phyloP scores from a whole-genome alignment of 64 coral and sea anemone genomes.

The Dendrophyllia cribrosa region DNA sequence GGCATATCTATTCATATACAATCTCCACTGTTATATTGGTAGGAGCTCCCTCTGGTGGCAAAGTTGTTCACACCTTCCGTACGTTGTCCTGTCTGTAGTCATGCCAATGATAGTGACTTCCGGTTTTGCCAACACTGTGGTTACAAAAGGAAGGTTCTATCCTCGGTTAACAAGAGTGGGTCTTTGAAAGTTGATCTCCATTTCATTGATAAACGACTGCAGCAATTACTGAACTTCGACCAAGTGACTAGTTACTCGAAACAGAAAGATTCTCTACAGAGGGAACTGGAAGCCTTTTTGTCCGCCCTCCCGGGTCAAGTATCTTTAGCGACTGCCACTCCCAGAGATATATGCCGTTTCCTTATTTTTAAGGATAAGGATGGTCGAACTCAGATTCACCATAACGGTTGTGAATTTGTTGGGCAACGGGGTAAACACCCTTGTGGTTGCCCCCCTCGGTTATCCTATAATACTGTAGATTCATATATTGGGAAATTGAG shows the following conservation, averaged over 20 bases:
- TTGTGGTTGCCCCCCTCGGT: constrained; percentile 41
- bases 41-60: no score
- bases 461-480: background rate
- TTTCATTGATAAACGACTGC: no score
- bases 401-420: constrained; percentile 13
- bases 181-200: no score
- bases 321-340: background rate
- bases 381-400: constrained; percentile 22
- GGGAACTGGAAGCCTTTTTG: background rate
- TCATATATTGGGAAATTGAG: constrained; percentile 48
- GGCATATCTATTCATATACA: no score
- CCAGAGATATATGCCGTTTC: constrained; percentile 17
- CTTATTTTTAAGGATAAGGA: background rate
- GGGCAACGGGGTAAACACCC: constrained; percentile 48
- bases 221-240: background rate
- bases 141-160: no score
- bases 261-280: background rate
- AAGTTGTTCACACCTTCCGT: no score
- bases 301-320: background rate
- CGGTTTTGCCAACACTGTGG: no score
- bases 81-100: no score
- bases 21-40: no score
- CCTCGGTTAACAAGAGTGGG: no score
- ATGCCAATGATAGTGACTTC: no score
- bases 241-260: background rate